These are phyloP conservation scores for Akabosia matsudoensis DNA, from an alignment of 1,140 invertebrate species.

Conservation along the genomic window DNA sequence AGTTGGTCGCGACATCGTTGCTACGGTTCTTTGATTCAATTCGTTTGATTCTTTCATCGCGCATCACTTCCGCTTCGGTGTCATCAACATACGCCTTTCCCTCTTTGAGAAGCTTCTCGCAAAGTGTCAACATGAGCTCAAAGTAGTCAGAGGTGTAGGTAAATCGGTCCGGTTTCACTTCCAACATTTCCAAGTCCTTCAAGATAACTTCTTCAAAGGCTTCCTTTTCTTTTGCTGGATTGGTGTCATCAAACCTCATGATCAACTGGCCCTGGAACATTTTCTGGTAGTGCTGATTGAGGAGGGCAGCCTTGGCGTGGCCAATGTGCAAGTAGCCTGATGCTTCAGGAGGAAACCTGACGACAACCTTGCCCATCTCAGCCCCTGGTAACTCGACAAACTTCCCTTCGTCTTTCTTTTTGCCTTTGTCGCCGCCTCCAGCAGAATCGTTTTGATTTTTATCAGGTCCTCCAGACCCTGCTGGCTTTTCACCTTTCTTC, in stretches of 20 bases:
- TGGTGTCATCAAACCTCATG: slow-evolving; percentile 99
- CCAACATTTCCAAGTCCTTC: slow-evolving; percentile 85
- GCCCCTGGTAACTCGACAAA: slow-evolving; percentile 88
- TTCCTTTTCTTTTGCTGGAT: slow-evolving; percentile 98
- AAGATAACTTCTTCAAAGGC: slow-evolving; percentile 98
- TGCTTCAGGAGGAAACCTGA: slow-evolving; percentile 97
- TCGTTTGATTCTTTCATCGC: slow-evolving; percentile 85
- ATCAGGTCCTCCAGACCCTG: background rate
- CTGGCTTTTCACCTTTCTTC: slow-evolving; percentile 29
- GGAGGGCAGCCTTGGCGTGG: slow-evolving; percentile 96
- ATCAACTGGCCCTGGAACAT: slow-evolving; percentile 91
- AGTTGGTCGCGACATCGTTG: slow-evolving; percentile 80
- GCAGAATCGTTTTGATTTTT: background rate
- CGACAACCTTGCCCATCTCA: slow-evolving; percentile 67
- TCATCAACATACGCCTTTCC: slow-evolving; percentile 95
- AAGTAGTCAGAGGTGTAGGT: slow-evolving; percentile 97
- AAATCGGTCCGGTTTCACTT: slow-evolving; percentile 89
- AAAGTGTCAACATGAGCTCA: slow-evolving; percentile 81
- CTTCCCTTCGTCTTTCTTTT: slow-evolving; percentile 75
- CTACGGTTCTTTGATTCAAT: slow-evolving; percentile 83
- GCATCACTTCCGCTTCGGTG: slow-evolving; percentile 91
- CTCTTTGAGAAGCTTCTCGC: slow-evolving; percentile 81
- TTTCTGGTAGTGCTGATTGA: slow-evolving; percentile 97
- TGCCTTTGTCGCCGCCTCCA: slow-evolving; percentile 31
- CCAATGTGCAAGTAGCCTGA: slow-evolving; percentile 97